Evolutionary conservation across 30 jellyfish, hydroid and myxozoan species (phyloP).

Genomic region (Cassiopea xamachana): DNA sequence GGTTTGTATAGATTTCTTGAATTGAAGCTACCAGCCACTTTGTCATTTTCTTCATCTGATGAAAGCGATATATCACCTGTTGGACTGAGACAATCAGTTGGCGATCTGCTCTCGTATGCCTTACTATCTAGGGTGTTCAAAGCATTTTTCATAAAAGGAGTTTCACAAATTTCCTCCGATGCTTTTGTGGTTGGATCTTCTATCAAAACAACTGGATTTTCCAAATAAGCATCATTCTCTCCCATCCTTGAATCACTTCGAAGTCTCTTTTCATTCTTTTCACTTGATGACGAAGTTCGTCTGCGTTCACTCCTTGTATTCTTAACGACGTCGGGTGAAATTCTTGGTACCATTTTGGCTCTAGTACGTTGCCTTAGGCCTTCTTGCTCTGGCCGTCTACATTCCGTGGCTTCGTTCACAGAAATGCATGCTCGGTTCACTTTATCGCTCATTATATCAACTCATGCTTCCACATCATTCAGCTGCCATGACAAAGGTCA

Average conservation of each 20-base stretch:
- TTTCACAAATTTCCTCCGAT: conserved; percentile 7
- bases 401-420: neutral
- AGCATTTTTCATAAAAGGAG: neutral
- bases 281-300: conserved; percentile 1
- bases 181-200: neutral
- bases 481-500: neutral
- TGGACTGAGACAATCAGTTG: conserved; percentile 42
- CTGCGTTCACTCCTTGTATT: conserved; percentile 16
- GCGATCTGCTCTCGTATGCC: neutral
- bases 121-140: neutral
- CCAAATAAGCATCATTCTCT: neutral
- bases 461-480: neutral
- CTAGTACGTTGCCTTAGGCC: conserved; percentile 55
- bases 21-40: conserved; percentile 28
- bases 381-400: neutral
- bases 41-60: conserved; percentile 52
- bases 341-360: conserved; percentile 57
- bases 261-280: neutral
- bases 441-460: neutral
- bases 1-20: conserved; percentile 56
- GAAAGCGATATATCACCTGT: conserved; percentile 51
- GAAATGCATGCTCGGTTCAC: neutral
- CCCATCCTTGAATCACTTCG: neutral
- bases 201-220: neutral
- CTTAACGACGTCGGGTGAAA: conserved; percentile 10